Evolutionary conservation across 23 tunicate genomes (phyloP).

Genomic region (Halocynthia roretzi): DNA sequence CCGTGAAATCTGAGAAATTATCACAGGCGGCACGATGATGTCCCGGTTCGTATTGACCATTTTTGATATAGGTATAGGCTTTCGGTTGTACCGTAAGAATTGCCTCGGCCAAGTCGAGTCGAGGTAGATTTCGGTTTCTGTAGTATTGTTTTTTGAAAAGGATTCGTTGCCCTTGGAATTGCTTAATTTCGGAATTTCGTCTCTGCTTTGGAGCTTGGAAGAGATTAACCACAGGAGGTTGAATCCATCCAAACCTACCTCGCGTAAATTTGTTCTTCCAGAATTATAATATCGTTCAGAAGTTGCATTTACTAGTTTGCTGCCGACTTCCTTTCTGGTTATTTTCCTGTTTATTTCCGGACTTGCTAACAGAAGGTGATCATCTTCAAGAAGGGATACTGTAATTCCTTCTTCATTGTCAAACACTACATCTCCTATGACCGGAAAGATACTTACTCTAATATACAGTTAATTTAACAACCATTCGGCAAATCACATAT

Average conservation of each 20-base stretch:
- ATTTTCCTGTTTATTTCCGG: neutral
- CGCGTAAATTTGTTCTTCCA: neutral
- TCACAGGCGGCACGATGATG: conserved; percentile 10
- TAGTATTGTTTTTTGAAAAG: neutral
- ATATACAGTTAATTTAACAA: neutral
- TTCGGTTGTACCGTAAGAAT: conserved; percentile 41
- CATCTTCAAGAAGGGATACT: conserved; percentile 14
- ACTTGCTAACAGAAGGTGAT: neutral
- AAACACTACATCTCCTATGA: neutral
- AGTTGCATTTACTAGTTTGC: neutral
- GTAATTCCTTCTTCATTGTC: neutral
- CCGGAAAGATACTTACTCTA: no score
- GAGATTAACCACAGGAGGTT: conserved; percentile 86
- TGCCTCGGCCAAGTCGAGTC: conserved; percentile 43
- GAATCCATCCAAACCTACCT: conserved; percentile 37
- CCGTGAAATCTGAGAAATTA: neutral
- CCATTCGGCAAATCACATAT: neutral
- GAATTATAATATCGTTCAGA: neutral
- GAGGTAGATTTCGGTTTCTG: conserved; percentile 27
- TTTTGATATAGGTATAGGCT: conserved; percentile 5
- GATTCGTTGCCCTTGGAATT: neutral
- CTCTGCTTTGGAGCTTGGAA: conserved; percentile 29
- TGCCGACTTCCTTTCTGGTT: neutral
- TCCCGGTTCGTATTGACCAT: neutral
- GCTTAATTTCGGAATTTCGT: neutral